Evolutionary conservation across 1,140 invertebrate species (phyloP), one percentile per base, ranked within the genome.

Genomic region (Scaptomyza hsui): DNA sequence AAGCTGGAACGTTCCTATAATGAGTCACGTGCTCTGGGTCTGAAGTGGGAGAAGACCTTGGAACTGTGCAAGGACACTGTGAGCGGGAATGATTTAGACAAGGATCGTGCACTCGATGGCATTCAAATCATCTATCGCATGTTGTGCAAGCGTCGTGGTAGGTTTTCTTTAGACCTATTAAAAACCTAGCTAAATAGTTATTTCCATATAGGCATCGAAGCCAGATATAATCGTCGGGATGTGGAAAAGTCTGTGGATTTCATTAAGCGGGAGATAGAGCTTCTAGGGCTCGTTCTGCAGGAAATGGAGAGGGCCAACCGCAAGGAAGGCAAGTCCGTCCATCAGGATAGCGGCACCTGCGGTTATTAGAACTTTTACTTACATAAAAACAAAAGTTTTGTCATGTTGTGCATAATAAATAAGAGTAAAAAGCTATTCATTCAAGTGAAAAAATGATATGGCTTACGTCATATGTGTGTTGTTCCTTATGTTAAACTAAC

Each of bases 31-130:
- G 37, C 70, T 3, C 55, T 60, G 5, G 72, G 80, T 13, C 67
- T 89, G 1, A 89, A 80, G 44, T 90, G 89, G 89, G 89, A 90
- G 41, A 90, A 79, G 52, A 77, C 72, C 2, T 6, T 90, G 1
- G 73, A 71, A 5, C 18, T 32, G 1, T 78, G 85, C 60, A 90
- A 90, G 65, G 78, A 89, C 41, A 29, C 59, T 3, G 75, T 88
- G 0, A 47, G 37, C 4, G 45, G 41, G 0, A 82, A 72, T 41
- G 65, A 71, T 1, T 16, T 86, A 18, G 72, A 81, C 15, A 90
- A 85, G 55, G 73, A 79, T 3, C 81, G 78, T 1, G 72, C 83
- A 2, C 45, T 89, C 1, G 89, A 90, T 7, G 78, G 78, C 26
- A 69, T 90, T 0, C 64, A 75, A 52, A 55, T 64, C 4, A 16